Conservation (phyloP, 2,797 vertebrate genomes). For the Rhinatrema bivittatum region DNA sequence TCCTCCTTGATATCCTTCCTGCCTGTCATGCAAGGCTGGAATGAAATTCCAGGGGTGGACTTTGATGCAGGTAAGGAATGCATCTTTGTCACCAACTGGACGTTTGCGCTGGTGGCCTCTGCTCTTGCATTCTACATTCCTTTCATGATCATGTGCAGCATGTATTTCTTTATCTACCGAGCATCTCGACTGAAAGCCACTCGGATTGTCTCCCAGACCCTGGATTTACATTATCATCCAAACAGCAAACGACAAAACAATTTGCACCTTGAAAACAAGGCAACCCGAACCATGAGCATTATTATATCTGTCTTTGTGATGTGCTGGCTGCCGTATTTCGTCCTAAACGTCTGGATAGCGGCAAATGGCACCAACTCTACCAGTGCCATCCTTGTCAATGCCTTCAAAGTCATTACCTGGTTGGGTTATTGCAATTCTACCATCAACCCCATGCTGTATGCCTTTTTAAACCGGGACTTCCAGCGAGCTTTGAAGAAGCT, state of each 20-base stretch:
- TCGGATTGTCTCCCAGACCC: conserved; percentile 44
- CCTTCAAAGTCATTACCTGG: conserved; percentile 59
- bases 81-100: conserved; percentile 57
- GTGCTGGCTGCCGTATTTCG: conserved; percentile 56
- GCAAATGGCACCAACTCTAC: conserved; percentile 23
- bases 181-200: conserved; percentile 52
- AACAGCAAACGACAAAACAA: conserved; percentile 54
- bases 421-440: conserved; percentile 58
- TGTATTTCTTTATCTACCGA: conserved; percentile 60
- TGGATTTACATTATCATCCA: conserved; percentile 57
- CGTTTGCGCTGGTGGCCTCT: conserved; percentile 52
- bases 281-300: conserved; percentile 52
- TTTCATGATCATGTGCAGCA: conserved; percentile 55
- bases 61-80: conserved; percentile 42
- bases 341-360: conserved; percentile 49
- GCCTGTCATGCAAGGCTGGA: conserved; percentile 59
- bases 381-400: conserved; percentile 16
- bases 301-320: conserved; percentile 51
- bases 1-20: conserved; percentile 58
- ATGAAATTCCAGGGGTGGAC: conserved; percentile 49
- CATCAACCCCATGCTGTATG: conserved; percentile 57
- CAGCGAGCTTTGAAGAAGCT: conserved; percentile 51
- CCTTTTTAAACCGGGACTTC: conserved; percentile 56
- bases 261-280: conserved; percentile 57
- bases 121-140: conserved; percentile 52